These are phyloP conservation scores for Limonius californicus DNA, from an alignment of 1,140 invertebrate genomes.

Conservation along the genomic window DNA sequence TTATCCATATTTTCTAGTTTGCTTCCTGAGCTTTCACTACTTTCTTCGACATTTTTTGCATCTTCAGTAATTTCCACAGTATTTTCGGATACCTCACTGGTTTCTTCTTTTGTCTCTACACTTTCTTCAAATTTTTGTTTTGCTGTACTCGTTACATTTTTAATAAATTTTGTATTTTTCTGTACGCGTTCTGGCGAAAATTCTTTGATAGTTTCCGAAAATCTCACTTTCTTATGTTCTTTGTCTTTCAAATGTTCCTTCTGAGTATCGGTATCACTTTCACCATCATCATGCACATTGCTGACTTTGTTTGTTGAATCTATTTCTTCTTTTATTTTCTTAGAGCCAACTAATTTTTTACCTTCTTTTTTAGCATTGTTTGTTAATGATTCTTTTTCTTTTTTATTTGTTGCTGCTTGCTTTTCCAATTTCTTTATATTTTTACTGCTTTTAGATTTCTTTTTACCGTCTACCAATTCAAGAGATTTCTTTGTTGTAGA, in stretches of 20 bases:
- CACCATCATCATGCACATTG: not conserved
- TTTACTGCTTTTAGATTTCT: too few species aligned
- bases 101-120: not conserved
- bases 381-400: not conserved
- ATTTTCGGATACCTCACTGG: not conserved
- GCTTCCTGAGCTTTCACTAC: not conserved
- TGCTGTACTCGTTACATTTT: too few species aligned
- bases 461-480: too few species aligned
- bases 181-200: not conserved
- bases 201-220: not conserved
- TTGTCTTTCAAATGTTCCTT: too few species aligned
- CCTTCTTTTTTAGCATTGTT: too few species aligned
- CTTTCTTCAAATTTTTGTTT: not conserved
- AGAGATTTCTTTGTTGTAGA: too few species aligned
- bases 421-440: too few species aligned
- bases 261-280: too few species aligned
- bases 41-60: not conserved
- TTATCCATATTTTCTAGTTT: not conserved
- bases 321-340: too few species aligned
- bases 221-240: not conserved
- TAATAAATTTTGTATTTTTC: not conserved
- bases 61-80: not conserved
- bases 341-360: too few species aligned
- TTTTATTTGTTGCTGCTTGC: not conserved
- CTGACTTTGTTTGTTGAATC: too few species aligned